Evolutionary conservation across 2,113 vertebrate species (phyloP).

Genomic region (Cichladusa arquata): DNA sequence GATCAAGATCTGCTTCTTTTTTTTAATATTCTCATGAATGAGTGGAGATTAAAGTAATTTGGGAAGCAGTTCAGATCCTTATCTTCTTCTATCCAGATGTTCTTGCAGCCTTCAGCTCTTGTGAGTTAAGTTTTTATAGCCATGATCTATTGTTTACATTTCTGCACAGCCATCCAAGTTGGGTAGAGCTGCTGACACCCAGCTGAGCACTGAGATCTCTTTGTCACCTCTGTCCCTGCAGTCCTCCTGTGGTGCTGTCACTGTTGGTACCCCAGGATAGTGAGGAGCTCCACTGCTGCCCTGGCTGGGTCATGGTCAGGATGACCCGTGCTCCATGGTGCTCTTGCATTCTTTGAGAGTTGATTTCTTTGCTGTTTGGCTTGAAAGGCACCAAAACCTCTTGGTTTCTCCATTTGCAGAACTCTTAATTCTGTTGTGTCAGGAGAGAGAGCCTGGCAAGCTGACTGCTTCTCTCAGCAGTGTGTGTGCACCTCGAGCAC

Average conservation of each 20-base stretch:
- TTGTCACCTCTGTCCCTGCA: background rate
- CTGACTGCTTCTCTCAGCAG: background rate
- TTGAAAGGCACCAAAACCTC: background rate
- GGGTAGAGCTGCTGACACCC: background rate
- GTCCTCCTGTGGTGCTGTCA: background rate
- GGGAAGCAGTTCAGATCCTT: background rate
- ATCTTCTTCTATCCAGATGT: background rate
- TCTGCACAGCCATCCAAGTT: rapidly evolving
- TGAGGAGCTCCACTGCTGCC: background rate
- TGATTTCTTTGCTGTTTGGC: background rate
- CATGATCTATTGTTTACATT: background rate
- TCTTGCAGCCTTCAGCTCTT: background rate
- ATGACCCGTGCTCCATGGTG: background rate
- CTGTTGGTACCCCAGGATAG: rapidly evolving
- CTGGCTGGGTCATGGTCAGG: background rate
- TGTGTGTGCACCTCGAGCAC: rapidly evolving
- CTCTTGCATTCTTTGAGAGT: background rate
- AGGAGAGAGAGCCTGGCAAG: background rate
- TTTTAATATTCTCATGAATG: background rate
- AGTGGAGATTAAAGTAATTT: background rate
- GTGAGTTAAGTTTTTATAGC: background rate
- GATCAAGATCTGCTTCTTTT: background rate
- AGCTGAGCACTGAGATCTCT: background rate
- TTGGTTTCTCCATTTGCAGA: background rate
- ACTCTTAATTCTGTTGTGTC: background rate